Evolutionary conservation across 2,888 invertebrate genomes (phyloP).

Genomic region (Ophion costatus): DNA sequence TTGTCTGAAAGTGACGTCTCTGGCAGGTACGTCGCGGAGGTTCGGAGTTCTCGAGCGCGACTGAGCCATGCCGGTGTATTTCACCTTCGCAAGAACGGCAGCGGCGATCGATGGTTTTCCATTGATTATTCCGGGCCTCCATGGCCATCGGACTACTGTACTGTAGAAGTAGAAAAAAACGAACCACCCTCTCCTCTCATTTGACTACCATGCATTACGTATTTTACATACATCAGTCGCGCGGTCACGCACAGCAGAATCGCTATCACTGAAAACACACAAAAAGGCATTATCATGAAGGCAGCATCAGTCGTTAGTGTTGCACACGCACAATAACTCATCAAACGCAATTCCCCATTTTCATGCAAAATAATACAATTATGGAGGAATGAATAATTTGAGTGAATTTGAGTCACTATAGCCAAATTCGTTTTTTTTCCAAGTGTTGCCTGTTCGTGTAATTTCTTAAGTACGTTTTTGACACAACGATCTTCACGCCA

Average conservation of each 20-base stretch:
- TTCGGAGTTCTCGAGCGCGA: slow-evolving; percentile 71
- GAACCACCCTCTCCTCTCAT: slow-evolving; percentile 30
- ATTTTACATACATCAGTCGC: slow-evolving; percentile 42
- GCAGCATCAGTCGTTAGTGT: neutral
- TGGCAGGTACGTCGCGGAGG: slow-evolving; percentile 64
- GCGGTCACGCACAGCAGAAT: slow-evolving; percentile 53
- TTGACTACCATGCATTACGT: slow-evolving; percentile 47
- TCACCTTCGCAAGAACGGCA: slow-evolving; percentile 72
- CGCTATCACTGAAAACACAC: slow-evolving; percentile 17
- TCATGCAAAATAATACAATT: neutral
- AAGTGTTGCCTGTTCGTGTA: neutral
- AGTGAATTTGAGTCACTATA: neutral
- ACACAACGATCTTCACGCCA: too few relatives aligned
- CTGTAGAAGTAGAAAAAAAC: slow-evolving; percentile 39
- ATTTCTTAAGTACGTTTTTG: neutral
- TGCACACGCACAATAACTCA: neutral
- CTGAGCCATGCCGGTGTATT: slow-evolving; percentile 71
- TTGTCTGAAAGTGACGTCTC: slow-evolving; percentile 60
- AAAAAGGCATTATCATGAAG: slow-evolving; percentile 21
- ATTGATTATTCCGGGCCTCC: slow-evolving; percentile 75
- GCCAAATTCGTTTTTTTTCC: neutral
- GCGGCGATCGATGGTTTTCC: slow-evolving; percentile 75
- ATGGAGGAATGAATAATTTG: neutral
- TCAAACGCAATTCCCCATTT: neutral
- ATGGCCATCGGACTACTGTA: slow-evolving; percentile 72